Conservation (phyloP, 2,113 vertebrate genomes). For the Chrysochloris asiatica region DNA sequence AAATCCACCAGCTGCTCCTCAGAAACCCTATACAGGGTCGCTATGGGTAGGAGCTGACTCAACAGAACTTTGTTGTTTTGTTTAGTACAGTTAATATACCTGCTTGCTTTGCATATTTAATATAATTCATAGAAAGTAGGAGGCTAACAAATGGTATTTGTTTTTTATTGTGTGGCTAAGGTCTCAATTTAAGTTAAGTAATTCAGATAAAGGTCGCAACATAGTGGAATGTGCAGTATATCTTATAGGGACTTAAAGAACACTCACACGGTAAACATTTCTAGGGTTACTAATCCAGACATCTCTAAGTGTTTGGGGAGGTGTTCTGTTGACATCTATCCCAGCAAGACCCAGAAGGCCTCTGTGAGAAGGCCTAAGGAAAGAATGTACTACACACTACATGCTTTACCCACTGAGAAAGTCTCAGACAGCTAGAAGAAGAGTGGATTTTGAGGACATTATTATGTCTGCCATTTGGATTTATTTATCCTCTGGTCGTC, state of each 20-base stretch:
- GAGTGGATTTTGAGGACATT: not conserved
- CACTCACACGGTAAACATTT: not conserved
- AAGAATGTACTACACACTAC: not conserved
- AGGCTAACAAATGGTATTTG: no score
- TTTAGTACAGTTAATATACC: no score
- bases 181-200: conserved; percentile 3
- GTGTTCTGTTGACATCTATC: not conserved
- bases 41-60: no score
- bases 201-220: not conserved
- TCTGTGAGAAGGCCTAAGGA: not conserved
- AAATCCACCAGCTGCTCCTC: no score
- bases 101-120: no score
- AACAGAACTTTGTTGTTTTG: no score
- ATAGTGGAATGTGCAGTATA: not conserved
- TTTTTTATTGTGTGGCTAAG: no score
- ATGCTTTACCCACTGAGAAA: not conserved
- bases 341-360: not conserved
- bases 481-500: not conserved
- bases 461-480: not conserved
- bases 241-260: not conserved
- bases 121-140: no score
- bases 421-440: not conserved
- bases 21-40: no score
- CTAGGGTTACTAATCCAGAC: not conserved
- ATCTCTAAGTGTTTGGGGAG: no score